phyloP scores from a whole-genome alignment of 1,140 invertebrate genomes.

The Leptinotarsa defecta region DNA sequence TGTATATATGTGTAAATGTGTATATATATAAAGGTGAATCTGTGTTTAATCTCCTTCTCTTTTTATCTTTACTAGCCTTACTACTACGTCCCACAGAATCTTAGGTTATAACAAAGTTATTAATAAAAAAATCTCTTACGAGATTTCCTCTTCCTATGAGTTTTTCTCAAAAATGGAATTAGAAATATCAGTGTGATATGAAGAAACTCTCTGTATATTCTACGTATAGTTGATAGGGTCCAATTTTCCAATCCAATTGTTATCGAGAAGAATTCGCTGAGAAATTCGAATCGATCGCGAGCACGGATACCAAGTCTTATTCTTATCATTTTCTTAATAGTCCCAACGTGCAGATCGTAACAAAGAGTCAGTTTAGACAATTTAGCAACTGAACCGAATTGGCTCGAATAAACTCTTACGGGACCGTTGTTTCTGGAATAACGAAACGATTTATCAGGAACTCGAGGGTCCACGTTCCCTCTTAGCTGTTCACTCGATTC shows the following conservation, averaged over 20 bases:
- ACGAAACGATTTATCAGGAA: background rate
- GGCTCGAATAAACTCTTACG: background rate
- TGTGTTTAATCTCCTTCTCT: too few relatives aligned
- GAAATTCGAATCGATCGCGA: background rate
- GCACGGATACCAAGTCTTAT: background rate
- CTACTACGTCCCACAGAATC: too few relatives aligned
- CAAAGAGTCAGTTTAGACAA: conserved; percentile 6
- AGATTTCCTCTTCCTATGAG: too few relatives aligned
- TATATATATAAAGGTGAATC: too few relatives aligned
- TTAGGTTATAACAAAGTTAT: too few relatives aligned
- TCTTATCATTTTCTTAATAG: conserved; percentile 6
- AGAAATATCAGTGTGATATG: too few relatives aligned
- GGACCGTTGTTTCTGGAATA: background rate
- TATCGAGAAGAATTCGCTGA: background rate
- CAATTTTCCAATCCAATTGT: background rate
- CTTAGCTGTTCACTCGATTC: background rate
- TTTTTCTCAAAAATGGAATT: too few relatives aligned
- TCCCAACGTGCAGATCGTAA: background rate
- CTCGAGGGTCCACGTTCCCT: background rate
- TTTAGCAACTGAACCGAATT: background rate
- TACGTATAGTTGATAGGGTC: background rate
- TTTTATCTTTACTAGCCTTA: too few relatives aligned
- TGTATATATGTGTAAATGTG: too few relatives aligned
- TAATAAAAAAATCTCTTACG: too few relatives aligned
- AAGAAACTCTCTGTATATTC: too few relatives aligned